A percentile compares a stretch with the other conserved stretches of the same genome.
Evolutionary conservation across 2,888 invertebrate species (phyloP).

Genomic region (Andricus quercusramuli): DNA sequence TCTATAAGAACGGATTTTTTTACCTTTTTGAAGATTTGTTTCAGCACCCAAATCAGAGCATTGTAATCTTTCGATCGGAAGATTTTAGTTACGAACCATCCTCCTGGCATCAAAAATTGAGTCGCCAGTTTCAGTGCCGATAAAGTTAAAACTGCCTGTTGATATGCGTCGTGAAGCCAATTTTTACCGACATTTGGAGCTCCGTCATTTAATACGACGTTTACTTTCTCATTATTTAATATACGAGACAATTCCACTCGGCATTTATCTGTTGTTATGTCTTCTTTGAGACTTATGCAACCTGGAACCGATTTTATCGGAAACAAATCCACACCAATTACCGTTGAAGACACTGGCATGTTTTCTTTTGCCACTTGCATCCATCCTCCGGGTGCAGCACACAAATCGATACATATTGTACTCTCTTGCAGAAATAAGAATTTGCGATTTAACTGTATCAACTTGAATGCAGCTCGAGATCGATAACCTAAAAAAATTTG

Average conservation of each 20-base stretch:
- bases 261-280: slow-evolving; percentile 98
- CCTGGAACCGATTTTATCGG: slow-evolving; percentile 95
- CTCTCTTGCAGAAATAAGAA: slow-evolving; percentile 98
- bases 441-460: slow-evolving; percentile 98
- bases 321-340: slow-evolving; percentile 97
- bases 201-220: slow-evolving; percentile 97
- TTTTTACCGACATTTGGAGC: slow-evolving; percentile 98
- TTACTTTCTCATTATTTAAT: slow-evolving; percentile 97
- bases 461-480: slow-evolving; percentile 99
- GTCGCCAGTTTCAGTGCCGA: slow-evolving; percentile 95
- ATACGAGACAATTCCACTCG: slow-evolving; percentile 89
- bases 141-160: slow-evolving; percentile 94
- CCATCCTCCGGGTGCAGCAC: slow-evolving; percentile 99
- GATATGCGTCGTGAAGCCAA: slow-evolving; percentile 98
- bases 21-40: slow-evolving; percentile 95
- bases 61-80: slow-evolving; percentile 99
- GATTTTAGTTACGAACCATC: slow-evolving; percentile 99
- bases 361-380: slow-evolving; percentile 99
- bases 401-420: slow-evolving; percentile 97
- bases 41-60: slow-evolving; percentile 95
- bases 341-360: slow-evolving; percentile 97
- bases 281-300: slow-evolving; percentile 93
- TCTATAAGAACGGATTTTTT: not conserved
- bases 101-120: slow-evolving; percentile 92
- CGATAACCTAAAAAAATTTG: slow-evolving; percentile 87